Base-by-base conservation (phyloP, 2,888 invertebrate species). In the Emmelina monodactyla region DNA sequence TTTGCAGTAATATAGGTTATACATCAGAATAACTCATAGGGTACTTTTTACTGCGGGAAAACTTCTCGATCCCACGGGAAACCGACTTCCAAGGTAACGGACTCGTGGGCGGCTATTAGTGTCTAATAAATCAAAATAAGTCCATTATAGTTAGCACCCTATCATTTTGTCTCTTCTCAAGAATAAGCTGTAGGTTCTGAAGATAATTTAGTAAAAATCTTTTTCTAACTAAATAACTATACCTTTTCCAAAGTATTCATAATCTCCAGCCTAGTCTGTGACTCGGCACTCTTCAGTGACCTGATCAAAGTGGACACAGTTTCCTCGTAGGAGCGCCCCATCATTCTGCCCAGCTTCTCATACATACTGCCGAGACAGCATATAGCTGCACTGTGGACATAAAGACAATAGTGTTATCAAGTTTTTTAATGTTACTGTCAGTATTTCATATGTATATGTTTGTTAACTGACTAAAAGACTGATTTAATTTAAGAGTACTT, bases 291-390 rank as follows among this genome's bases (percentile, higher is more conserved):
- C 55, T 93, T 88, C 39, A 99, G 75, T 1, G 94, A 94, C 52
- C 93, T 89, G 37, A 95, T 87, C 14, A 99, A 82, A 34, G 97
- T 91, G 49, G 92, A 89, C 16, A 98, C 93, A 0, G 98, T 98
- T 59, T 99, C 99, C 65, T 99, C 98, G 59, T 97, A 99, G 0
- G 97, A 95, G 43, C 98, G 83, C 0, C 98, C 99, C 89, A 97
- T 98, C 96, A 99, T 97, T 44, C 99, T 84, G 1, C 99, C 98
- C 13, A 99, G 83, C 68, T 93, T 95, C 68, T 97, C 96, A 70
- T 98, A 99, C 94, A 99, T 96, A 42, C 92, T 92, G 22, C 97
- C 98, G 38, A 95, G 84, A 53, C 97, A 96, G 50, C 94, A 92
- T 53, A 98, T 92, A 11, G 98, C 97, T 53, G 97, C 95, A 49